Evolutionary conservation across 1,140 invertebrate species (phyloP), one percentile per base, ranked within the genome.

Genomic region (Harlomillsia oculata): DNA sequence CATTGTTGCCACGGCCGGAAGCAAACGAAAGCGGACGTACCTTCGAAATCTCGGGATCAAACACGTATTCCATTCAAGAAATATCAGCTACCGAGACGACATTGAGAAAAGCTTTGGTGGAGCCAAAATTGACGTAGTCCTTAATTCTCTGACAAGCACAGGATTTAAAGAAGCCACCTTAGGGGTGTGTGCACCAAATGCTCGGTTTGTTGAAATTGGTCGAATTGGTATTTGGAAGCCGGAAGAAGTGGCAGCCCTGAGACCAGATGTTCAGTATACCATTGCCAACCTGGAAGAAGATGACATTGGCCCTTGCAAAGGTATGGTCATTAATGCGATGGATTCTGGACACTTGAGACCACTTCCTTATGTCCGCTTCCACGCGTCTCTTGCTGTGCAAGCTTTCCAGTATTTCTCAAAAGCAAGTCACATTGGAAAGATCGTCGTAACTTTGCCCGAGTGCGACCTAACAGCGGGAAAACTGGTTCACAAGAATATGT

Each of bases 171-270:
- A 61, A 28, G 44, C 59, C 11, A 50, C 53, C 13, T 43, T 61
- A 11, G 41, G 26, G 2, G 40, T 50, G 1, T 53, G 48, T 20
- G 41, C 23, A 11, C 32, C 18, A 28, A 28, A 36, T 26, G 59
- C 49, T 3, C 53, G 59, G 18, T 61, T 61, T 39, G 43, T 61
- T 1, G 59, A 61, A 56, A 61, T 61, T 28, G 45, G 48, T 18
- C 56, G 57, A 49, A 16, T 61, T 0, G 23, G 36, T 20, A 53
- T 61, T 20, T 61, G 59, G 59, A 45, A 28, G 5, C 4, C 14
- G 14, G 59, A 56, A 18, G 59, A 61, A 23, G 53, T 61, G 16
- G 34, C 23, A 25, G 34, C 13, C 14, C 9, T 56, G 6, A 20
- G 54, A 23, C 54, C 54, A 9, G 54, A 56, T 43, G 54, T 56